phyloP scores from a whole-genome alignment of 2,113 vertebrate species.

The Sebastes schlegelii region DNA sequence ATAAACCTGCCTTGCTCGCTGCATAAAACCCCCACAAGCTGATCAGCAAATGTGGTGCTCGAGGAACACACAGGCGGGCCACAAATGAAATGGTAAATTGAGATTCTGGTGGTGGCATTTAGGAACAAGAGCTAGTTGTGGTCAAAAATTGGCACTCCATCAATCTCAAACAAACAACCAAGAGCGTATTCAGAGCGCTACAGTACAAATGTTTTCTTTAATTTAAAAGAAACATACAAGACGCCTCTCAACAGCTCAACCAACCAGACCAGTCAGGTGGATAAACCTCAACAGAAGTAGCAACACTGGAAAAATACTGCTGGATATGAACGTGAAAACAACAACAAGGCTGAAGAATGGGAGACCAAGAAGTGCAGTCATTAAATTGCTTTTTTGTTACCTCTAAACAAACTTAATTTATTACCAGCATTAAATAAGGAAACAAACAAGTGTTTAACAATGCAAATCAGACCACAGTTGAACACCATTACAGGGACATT shows the following conservation, averaged over 20 bases:
- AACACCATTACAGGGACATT: not conserved
- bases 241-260: not conserved
- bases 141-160: not conserved
- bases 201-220: not conserved
- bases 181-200: not conserved
- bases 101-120: not conserved
- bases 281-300: not conserved
- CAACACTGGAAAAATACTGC: too few species aligned
- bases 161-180: not conserved
- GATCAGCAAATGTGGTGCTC: too few species aligned
- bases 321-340: too few species aligned
- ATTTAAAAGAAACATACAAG: not conserved
- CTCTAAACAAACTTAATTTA: not conserved
- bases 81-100: not conserved
- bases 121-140: not conserved
- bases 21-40: not conserved
- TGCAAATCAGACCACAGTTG: not conserved
- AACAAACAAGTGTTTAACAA: slow-evolving; percentile 21
- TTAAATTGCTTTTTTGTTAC: slow-evolving; percentile 3
- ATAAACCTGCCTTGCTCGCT: not conserved
- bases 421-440: slow-evolving; percentile 22
- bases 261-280: not conserved
- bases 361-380: not conserved
- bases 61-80: not conserved
- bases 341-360: not conserved